phyloP scores from a whole-genome alignment of 2,113 vertebrate species.

The Lophochroa leadbeateri region DNA sequence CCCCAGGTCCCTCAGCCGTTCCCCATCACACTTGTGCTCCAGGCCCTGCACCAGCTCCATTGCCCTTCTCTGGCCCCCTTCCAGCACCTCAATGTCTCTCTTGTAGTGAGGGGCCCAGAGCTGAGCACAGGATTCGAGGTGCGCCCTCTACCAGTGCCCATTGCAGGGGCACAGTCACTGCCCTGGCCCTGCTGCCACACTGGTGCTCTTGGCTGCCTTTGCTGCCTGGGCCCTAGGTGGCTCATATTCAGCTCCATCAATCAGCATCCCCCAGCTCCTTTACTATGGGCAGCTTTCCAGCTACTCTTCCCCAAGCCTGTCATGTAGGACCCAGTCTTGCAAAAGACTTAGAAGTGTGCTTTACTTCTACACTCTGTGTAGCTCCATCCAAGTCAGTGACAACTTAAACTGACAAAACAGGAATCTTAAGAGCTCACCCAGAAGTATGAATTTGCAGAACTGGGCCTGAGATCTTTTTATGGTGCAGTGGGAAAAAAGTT shows the following conservation, averaged over 20 bases:
- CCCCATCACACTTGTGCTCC: no score
- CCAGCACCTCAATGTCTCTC: background rate
- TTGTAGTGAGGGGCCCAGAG: no score
- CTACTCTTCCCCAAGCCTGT: background rate
- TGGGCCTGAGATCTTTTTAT: background rate
- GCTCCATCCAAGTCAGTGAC: background rate
- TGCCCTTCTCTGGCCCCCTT: background rate
- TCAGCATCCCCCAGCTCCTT: background rate
- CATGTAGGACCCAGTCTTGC: background rate
- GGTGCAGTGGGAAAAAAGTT: background rate
- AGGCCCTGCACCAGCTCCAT: accelerated
- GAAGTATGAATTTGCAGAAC: background rate
- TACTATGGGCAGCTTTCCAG: background rate
- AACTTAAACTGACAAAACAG: background rate
- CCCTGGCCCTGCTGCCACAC: background rate
- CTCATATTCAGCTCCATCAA: background rate
- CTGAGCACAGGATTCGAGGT: background rate
- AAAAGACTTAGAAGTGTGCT: background rate
- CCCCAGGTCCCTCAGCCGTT: no score
- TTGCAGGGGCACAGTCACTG: background rate
- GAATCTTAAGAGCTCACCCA: background rate
- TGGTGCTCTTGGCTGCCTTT: background rate
- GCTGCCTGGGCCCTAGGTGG: background rate
- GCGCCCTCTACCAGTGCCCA: background rate
- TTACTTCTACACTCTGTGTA: accelerated